Percentiles rank a stretch among this genome's conserved stretches.
Evolutionary conservation across 2,113 vertebrate species (phyloP).

Genomic region (Aleadryas rufinucha): DNA sequence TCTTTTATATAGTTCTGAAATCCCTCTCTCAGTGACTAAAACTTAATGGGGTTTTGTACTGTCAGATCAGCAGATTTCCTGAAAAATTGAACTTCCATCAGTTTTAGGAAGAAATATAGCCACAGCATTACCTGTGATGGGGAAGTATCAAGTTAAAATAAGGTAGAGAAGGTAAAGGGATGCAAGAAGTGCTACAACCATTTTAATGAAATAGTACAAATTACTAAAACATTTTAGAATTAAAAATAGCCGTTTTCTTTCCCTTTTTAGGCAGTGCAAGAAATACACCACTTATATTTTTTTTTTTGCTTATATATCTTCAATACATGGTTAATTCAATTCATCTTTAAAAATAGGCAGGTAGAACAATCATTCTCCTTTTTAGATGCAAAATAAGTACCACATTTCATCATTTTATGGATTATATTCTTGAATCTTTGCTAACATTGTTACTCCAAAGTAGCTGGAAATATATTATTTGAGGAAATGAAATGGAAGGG

Average conservation of each 20-base stretch:
- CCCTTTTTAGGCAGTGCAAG: not conserved
- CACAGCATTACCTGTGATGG: not conserved
- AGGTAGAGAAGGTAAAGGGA: not conserved
- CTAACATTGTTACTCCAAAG: not conserved
- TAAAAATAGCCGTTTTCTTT: not conserved
- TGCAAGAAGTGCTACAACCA: not conserved
- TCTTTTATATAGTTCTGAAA: not conserved
- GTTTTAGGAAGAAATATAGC: not conserved
- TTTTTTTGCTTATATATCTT: not conserved
- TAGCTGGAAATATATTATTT: not conserved
- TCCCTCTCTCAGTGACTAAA: not conserved
- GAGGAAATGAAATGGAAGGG: not conserved
- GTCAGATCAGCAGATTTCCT: not conserved
- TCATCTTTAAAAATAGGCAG: not conserved
- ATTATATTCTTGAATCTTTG: not conserved
- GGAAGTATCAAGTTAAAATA: not conserved
- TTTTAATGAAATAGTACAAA: not conserved
- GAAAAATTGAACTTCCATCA: not conserved
- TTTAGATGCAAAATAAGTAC: not conserved
- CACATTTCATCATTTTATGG: not conserved
- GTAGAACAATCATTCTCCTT: not conserved
- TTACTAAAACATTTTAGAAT: not conserved
- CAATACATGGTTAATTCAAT: not conserved
- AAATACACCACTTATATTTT: not conserved
- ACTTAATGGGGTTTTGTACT: not conserved